Conservation (phyloP, 2,888 invertebrate species). For the Xestia sexstrigata region DNA sequence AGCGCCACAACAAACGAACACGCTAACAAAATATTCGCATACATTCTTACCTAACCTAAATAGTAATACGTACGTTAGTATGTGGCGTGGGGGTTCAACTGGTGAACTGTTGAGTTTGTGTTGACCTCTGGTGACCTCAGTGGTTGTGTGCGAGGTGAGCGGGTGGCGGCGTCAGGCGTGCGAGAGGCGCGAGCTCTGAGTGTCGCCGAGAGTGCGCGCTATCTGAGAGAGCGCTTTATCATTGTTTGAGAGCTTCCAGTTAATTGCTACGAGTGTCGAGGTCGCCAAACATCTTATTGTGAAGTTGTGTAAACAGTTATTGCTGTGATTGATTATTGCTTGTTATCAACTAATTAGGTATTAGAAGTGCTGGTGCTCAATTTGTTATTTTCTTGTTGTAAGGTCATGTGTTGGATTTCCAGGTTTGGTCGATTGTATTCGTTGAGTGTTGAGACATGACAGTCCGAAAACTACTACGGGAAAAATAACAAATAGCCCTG, state of each 20-base stretch:
- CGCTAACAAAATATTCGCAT: slow-evolving; percentile 50
- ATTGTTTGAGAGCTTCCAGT: slow-evolving; percentile 62
- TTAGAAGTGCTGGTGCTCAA: background rate
- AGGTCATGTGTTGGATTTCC: background rate
- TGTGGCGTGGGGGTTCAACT: slow-evolving; percentile 31
- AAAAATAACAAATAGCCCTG: background rate
- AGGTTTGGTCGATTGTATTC: background rate
- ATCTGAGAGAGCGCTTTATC: slow-evolving; percentile 63
- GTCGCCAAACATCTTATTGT: slow-evolving; percentile 31
- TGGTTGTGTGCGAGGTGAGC: slow-evolving; percentile 30
- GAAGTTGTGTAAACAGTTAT: slow-evolving; percentile 21
- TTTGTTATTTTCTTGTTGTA: background rate
- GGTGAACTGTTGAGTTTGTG: slow-evolving; percentile 10
- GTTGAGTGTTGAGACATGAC: background rate
- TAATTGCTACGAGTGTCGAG: slow-evolving; percentile 38
- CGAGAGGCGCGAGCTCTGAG: slow-evolving; percentile 25
- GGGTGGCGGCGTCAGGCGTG: background rate
- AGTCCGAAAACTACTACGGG: background rate
- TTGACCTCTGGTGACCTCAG: slow-evolving; percentile 45
- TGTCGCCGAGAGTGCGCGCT: slow-evolving; percentile 65
- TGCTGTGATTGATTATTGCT: slow-evolving; percentile 16
- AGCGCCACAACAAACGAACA: slow-evolving; percentile 50
- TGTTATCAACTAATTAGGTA: background rate
- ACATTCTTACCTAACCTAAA: slow-evolving; percentile 49
- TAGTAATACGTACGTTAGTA: slow-evolving; percentile 55